A percentile compares a stretch with the other conserved stretches of the same genome.
phyloP scores from a whole-genome alignment of 2,888 invertebrate species.

The Clostera curtula region DNA sequence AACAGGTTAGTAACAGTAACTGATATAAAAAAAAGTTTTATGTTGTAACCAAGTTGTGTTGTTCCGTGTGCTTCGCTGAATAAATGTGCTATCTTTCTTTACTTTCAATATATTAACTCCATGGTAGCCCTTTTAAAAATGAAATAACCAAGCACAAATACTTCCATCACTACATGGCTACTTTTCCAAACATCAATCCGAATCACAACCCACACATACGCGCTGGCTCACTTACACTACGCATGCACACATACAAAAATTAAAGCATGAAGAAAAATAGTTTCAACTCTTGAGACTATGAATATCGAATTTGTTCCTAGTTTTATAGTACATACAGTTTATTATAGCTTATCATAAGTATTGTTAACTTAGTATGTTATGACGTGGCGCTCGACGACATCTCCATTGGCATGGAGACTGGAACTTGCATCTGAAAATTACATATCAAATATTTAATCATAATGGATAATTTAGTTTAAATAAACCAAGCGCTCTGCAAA shows the following conservation, averaged over 20 bases:
- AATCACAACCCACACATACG: constrained; percentile 23
- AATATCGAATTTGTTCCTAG: constrained; percentile 69
- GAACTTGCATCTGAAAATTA: constrained; percentile 38
- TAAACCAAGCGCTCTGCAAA: no score
- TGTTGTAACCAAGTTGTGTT: no score
- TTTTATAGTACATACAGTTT: constrained; percentile 48
- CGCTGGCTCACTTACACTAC: constrained; percentile 20
- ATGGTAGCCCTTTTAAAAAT: no score
- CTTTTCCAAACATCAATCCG: constrained; percentile 14
- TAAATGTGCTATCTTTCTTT: no score
- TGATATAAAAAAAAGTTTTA: no score
- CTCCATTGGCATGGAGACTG: constrained; percentile 47
- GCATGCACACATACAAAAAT: constrained; percentile 46
- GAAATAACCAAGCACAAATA: no score
- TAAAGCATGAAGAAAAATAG: constrained; percentile 66
- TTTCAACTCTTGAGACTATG: constrained; percentile 56
- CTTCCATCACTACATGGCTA: neutral
- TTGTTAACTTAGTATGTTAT: constrained; percentile 53
- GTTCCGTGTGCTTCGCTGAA: no score
- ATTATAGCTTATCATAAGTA: constrained; percentile 49
- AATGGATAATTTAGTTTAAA: no score
- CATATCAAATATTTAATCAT: neutral
- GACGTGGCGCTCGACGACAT: constrained; percentile 56
- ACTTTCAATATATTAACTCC: no score
- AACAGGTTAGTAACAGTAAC: no score